Evolutionary conservation across 2,888 invertebrate species (phyloP), one percentile per base, ranked within the genome.

Genomic region (Tetramorium bicarinatum): DNA sequence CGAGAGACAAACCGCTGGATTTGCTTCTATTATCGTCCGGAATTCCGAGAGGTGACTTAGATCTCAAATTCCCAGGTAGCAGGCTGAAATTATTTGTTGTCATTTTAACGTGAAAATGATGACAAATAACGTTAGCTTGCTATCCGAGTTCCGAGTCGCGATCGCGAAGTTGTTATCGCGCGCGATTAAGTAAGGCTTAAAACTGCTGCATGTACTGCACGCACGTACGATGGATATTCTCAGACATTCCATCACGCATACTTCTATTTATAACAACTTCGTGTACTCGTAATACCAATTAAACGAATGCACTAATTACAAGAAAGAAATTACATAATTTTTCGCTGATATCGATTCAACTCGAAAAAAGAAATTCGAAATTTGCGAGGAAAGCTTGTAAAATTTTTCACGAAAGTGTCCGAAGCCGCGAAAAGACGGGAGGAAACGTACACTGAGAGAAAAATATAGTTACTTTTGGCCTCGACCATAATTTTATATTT

Each of bases 101-200:
- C 47, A 47, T 15, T 18, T 7, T 49, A 6, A 49, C 7, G 49
- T 49, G 6, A 18, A 49, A 49, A 49, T 7, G 18, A 49, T 7
- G 7, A 49, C 49, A 18, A 18, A 18, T 49, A 7, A 49, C 3
- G 7, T 49, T 2, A 49, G 18, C 49, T 49, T 18, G 18, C 18
- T 18, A 47, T 4, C 6, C 18, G 49, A 41, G 41, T 41, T 41
- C 9, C 11, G 21, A 75, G 34, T 6, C 49, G 13, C 29, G n/a
- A 67, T 54, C 13, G 41, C 54, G 41, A 15, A 9, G 13, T 56
- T 61, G n/a, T 49, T 76, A 21, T 62, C 49, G 44, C 18, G 74
- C 13, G 59, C 21, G 25, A 67, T 49, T 41, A 13, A 69, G 6
- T 29, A 9, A 6, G 41, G 18, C 25, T 67, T 77, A 9, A 49